Evolutionary conservation across 2,113 vertebrate genomes (phyloP).

Genomic region (Gallinago paraguaiae): DNA sequence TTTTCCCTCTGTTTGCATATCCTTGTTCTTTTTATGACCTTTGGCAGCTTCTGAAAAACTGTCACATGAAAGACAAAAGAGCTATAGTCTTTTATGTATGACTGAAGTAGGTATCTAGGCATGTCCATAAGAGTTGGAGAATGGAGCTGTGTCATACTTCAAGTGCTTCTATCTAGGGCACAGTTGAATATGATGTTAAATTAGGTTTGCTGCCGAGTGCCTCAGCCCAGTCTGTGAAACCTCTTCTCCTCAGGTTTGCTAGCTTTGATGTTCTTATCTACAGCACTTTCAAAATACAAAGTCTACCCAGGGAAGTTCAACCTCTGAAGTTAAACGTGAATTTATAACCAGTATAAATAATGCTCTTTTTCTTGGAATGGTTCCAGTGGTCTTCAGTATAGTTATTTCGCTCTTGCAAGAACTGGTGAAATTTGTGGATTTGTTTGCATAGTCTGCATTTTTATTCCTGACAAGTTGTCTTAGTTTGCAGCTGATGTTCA

Average conservation of each 20-base stretch:
- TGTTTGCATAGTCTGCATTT: neutral
- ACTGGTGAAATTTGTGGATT: neutral
- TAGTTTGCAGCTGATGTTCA: neutral
- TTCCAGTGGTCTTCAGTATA: neutral
- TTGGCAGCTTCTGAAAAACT: neutral
- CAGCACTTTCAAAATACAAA: neutral
- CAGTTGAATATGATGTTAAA: neutral
- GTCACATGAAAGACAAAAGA: neutral
- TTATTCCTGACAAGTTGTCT: neutral
- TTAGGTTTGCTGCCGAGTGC: neutral
- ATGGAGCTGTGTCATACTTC: neutral
- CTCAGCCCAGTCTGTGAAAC: neutral
- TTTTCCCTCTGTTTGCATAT: neutral
- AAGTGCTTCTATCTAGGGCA: neutral
- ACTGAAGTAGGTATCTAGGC: neutral
- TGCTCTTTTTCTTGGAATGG: neutral
- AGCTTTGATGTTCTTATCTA: constrained; percentile 41
- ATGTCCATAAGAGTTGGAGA: neutral
- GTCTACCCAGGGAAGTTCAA: neutral
- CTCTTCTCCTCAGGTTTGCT: neutral
- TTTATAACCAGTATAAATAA: neutral
- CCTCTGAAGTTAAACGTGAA: neutral
- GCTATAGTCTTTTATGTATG: neutral
- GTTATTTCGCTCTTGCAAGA: neutral
- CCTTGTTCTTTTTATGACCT: neutral